These are phyloP conservation scores for Lucilia cuprina DNA, from an alignment of 1,140 invertebrate genomes.

Conservation along the genomic window DNA sequence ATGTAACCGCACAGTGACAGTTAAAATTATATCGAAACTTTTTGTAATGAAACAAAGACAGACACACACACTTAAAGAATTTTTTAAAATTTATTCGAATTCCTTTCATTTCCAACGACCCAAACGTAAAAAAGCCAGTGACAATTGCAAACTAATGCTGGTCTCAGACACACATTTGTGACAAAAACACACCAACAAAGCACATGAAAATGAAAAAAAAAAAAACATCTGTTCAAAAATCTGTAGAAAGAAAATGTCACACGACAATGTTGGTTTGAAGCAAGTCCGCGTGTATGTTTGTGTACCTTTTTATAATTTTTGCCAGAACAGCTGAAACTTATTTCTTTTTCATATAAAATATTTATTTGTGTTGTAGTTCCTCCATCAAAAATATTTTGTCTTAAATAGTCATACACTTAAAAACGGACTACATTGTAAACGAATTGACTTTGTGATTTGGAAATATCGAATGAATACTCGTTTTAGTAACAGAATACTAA, in stretches of 20 bases:
- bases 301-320: background rate
- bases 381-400: too few species aligned
- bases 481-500: too few species aligned
- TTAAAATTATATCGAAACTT: too few species aligned
- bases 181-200: background rate
- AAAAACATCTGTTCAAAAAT: constrained; percentile 22
- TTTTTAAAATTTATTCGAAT: background rate
- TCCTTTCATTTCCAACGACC: background rate
- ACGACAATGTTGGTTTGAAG: background rate
- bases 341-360: constrained; percentile 16
- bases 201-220: background rate
- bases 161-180: background rate
- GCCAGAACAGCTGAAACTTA: constrained; percentile 22
- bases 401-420: too few species aligned
- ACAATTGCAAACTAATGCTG: background rate
- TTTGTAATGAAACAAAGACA: background rate
- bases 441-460: background rate
- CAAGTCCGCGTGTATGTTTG: background rate
- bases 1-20: too few species aligned
- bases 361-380: background rate
- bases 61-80: background rate
- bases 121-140: background rate
- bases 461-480: background rate
- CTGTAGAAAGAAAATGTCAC: constrained; percentile 3
- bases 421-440: too few species aligned